Evolutionary conservation across 2,113 vertebrate genomes (phyloP), one percentile per base, ranked within the genome.

Genomic region (Gavialis gangeticus): DNA sequence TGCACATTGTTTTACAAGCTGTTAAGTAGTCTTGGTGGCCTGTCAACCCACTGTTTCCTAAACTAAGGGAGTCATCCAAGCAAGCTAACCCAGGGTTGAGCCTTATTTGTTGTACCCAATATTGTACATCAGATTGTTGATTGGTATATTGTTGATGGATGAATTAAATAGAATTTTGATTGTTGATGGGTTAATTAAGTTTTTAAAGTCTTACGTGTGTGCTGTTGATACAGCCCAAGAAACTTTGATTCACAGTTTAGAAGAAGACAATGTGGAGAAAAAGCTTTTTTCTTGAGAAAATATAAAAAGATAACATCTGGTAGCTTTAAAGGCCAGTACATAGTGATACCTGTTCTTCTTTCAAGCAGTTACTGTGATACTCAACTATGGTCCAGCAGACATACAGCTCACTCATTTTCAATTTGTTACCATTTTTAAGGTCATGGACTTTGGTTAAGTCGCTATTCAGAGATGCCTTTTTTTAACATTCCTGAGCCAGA

Each of bases 361-460:
- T 37, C 5, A 9, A 83, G 4, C 4, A n/a, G 37, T 69, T 15
- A 12, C 2, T 22, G 2, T 62, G 59, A 84, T 12, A 21, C 22
- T 87, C 66, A 86, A 14, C 19, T 64, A 19, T 79, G 11, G 18
- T 60, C 22, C 3, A 5, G 8, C 85, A 90, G 30, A 69, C 10
- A 30, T 91, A n/a, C 22, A 89, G 86, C 27, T 94, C 55, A 79
- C 58, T 86, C 17, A 17, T 10, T 92, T 85, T 84, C 21, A 4
- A 85, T 15, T 28, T 90, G 24, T 94, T 95, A 60, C 84, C 95
- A 73, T 97, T 97, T 92, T 92, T 75, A 97, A 99, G 99, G 99
- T 94, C 98, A 99, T 85, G 98, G 98, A 57, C 85, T 99, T 87
- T 99, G 99, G 99, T 84, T 99, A 91, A 97, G 89, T 59, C 96